A percentile compares a stretch with the other conserved stretches of the same genome.
Evolutionary conservation across 2,888 invertebrate genomes (phyloP).

Genomic region (Lepidochitona cinerea): DNA sequence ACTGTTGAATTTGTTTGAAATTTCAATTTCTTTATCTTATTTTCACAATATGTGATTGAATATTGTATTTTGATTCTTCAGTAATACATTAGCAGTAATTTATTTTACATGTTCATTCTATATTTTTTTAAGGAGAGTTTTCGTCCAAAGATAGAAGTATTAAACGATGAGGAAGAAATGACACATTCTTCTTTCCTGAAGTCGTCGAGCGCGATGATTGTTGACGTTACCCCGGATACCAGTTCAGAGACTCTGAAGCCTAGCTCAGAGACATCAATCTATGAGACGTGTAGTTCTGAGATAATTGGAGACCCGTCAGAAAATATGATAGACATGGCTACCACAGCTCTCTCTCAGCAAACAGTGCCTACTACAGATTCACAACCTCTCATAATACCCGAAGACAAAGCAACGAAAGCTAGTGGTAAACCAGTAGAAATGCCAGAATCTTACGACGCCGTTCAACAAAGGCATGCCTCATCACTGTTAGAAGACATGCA

Average conservation of each 20-base stretch:
- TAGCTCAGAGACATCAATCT: neutral
- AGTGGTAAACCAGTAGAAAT: neutral
- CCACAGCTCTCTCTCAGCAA: neutral
- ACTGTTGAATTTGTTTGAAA: too few relatives aligned
- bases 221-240: neutral
- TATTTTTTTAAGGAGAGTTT: too few relatives aligned
- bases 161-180: conserved; percentile 36
- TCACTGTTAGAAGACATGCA: neutral
- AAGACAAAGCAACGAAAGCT: neutral
- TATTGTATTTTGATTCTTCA: too few relatives aligned
- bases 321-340: too few relatives aligned
- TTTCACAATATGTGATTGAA: too few relatives aligned
- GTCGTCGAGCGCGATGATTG: neutral
- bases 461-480: neutral
- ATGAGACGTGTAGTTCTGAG: too few relatives aligned
- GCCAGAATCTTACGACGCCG: conserved; percentile 1
- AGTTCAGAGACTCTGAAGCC: neutral
- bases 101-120: too few relatives aligned
- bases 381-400: neutral
- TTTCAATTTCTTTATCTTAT: too few relatives aligned
- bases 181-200: neutral
- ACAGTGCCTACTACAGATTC: neutral
- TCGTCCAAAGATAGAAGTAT: conserved; percentile 53
- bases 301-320: too few relatives aligned
- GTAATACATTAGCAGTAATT: too few relatives aligned